Conservation (phyloP, 1,140 invertebrate species). For the Drosophila ananassae region DNA sequence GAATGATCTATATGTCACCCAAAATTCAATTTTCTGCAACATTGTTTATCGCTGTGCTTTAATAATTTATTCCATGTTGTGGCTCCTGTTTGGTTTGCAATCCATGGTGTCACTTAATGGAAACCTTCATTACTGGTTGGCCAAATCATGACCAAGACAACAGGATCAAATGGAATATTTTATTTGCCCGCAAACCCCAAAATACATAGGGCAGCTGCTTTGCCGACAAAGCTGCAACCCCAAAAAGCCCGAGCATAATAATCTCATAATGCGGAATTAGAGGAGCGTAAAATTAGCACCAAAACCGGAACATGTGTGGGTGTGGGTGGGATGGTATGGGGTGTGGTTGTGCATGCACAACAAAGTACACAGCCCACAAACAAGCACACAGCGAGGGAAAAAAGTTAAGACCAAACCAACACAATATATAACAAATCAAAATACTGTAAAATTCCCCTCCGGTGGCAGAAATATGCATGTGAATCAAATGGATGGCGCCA, state of each 20-base stretch:
- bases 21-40: too few relatives aligned
- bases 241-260: conserved; percentile 49
- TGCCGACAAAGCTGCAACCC: background rate
- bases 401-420: conserved; percentile 50
- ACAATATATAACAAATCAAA: conserved; percentile 38
- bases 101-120: conserved; percentile 2
- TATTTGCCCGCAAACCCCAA: conserved; percentile 22
- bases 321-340: background rate
- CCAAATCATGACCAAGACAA: conserved; percentile 16
- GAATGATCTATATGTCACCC: too few relatives aligned
- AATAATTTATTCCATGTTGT: background rate
- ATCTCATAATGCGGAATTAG: conserved; percentile 66
- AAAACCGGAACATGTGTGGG: conserved; percentile 24
- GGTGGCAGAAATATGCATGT: conserved; percentile 51
- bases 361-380: conserved; percentile 20
- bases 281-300: conserved; percentile 70
- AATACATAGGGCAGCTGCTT: conserved; percentile 20
- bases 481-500: conserved; percentile 35
- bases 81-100: conserved; percentile 20
- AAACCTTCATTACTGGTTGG: conserved; percentile 1
- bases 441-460: conserved; percentile 40
- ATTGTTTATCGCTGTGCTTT: background rate
- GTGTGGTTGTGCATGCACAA: conserved; percentile 36
- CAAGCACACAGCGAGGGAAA: conserved; percentile 26
- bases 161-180: conserved; percentile 26